Evolutionary conservation across 2,888 invertebrate species (phyloP).

Genomic region (Noctua fimbriata): DNA sequence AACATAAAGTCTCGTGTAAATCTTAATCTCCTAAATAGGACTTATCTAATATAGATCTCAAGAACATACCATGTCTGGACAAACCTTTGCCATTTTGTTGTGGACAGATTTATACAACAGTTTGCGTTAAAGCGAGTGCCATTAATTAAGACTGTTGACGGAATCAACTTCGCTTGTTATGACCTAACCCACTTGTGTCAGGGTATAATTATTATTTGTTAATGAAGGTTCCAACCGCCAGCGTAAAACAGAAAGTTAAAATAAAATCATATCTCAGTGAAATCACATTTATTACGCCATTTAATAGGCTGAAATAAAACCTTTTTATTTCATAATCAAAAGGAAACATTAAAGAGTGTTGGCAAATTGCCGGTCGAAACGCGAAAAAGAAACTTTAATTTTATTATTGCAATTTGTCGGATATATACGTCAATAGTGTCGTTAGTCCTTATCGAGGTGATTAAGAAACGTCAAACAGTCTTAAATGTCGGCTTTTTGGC

Average conservation of each 20-base stretch:
- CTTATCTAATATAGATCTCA: conserved; percentile 64
- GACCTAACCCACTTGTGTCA: conserved; percentile 57
- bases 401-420: conserved; percentile 72
- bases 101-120: conserved; percentile 62
- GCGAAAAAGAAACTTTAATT: conserved; percentile 64
- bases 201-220: conserved; percentile 50
- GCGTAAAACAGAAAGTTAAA: conserved; percentile 47
- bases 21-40: conserved; percentile 53
- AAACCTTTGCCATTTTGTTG: conserved; percentile 61
- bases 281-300: conserved; percentile 36
- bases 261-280: conserved; percentile 33
- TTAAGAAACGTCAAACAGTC: conserved; percentile 71
- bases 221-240: conserved; percentile 3
- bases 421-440: conserved; percentile 70
- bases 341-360: conserved; percentile 72
- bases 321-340: conserved; percentile 66
- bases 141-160: conserved; percentile 64
- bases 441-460: conserved; percentile 69
- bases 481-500: conserved; percentile 64
- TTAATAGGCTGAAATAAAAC: conserved; percentile 59
- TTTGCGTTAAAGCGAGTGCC: conserved; percentile 40
- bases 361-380: conserved; percentile 55
- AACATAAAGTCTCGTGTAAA: conserved; percentile 49
- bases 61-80: conserved; percentile 51
- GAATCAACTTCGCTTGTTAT: conserved; percentile 53